A percentile compares a stretch with the other conserved stretches of the same genome.
phyloP scores from a whole-genome alignment of 2,113 vertebrate genomes.

The Callipepla squamata region DNA sequence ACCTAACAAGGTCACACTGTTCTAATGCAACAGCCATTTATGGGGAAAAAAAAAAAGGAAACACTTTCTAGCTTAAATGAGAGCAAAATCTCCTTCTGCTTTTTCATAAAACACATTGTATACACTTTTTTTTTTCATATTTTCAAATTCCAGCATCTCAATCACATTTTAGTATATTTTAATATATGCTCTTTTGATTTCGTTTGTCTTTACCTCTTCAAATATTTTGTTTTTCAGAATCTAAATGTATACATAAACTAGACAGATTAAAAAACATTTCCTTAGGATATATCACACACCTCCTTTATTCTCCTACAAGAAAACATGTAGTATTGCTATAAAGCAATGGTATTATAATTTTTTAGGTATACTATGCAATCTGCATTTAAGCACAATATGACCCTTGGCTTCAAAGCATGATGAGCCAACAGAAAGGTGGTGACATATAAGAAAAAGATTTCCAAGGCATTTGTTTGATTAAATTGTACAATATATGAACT shows the following conservation, averaged over 20 bases:
- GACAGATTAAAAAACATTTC: not conserved
- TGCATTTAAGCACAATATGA: not conserved
- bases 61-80: too few relatives aligned
- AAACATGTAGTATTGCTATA: not conserved
- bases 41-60: not conserved
- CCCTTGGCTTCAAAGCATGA: not conserved
- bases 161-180: not conserved
- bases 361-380: not conserved
- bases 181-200: not conserved
- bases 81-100: too few relatives aligned
- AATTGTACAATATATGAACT: too few relatives aligned
- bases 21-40: not conserved
- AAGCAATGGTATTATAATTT: not conserved
- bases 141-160: not conserved
- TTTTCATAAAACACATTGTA: not conserved
- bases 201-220: not conserved
- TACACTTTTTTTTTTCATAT: not conserved
- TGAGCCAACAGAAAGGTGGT: not conserved
- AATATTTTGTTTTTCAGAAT: not conserved
- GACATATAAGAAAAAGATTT: not conserved
- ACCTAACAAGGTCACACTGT: not conserved
- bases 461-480: not conserved
- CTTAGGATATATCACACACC: not conserved
- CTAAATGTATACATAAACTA: not conserved
- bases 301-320: not conserved